A percentile compares a stretch with the other conserved stretches of the same genome.
phyloP scores from a whole-genome alignment of 2,888 invertebrate genomes.

The Athalia rosae region DNA sequence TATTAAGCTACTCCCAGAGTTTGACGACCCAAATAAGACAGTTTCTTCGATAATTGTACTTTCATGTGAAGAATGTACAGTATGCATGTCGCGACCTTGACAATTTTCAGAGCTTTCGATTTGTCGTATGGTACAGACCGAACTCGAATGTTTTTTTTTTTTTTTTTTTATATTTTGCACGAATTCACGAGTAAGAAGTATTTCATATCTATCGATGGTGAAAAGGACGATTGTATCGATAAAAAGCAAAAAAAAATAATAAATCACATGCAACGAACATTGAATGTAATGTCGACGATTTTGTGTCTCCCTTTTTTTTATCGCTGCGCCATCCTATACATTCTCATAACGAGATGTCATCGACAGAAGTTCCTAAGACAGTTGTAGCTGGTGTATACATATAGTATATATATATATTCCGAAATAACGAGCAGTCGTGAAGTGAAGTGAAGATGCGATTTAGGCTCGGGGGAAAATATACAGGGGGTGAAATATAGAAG shows the following conservation, averaged over 20 bases:
- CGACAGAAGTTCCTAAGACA: conserved; percentile 21
- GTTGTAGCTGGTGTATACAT: neutral
- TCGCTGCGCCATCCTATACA: neutral
- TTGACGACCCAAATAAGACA: conserved; percentile 1
- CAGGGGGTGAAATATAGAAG: neutral
- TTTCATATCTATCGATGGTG: no score
- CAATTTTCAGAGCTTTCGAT: neutral
- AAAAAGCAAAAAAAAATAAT: neutral
- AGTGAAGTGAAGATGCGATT: conserved; percentile 23
- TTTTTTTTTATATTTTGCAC: no score
- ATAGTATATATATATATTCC: neutral
- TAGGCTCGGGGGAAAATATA: neutral
- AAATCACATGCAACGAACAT: neutral
- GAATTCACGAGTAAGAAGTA: no score
- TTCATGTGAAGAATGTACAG: neutral
- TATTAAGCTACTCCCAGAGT: neutral
- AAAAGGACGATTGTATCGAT: neutral
- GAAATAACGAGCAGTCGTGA: conserved; percentile 20
- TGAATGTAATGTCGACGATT: neutral
- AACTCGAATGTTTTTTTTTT: no score
- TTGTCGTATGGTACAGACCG: no score
- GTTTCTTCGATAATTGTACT: neutral
- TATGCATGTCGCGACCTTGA: neutral
- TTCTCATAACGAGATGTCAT: conserved; percentile 26
- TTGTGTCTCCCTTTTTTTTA: neutral